Percentiles rank a stretch among this genome's conserved stretches.
These are phyloP conservation scores for Phenganax marumi DNA, from an alignment of 92 coral and sea anemone species.

Conservation along the genomic window DNA sequence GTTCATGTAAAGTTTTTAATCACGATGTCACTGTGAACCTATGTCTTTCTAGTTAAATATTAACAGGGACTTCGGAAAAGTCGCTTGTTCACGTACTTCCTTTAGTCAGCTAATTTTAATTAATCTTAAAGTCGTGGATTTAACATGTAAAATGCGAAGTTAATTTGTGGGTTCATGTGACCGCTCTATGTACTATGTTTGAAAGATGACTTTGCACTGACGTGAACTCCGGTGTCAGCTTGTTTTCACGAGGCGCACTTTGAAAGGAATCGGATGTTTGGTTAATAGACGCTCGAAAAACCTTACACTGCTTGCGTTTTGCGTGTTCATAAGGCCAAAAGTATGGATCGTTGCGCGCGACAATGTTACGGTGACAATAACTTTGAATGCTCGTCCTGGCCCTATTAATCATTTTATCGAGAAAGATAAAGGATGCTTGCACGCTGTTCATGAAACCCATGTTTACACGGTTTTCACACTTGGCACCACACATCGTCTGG, in stretches of 20 bases:
- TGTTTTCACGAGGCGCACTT: conserved; percentile 26
- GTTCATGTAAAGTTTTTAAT: neutral
- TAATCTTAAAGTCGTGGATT: too few species aligned
- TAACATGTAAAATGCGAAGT: too few species aligned
- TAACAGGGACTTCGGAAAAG: too few species aligned
- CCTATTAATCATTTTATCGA: conserved; percentile 6
- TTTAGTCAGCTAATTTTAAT: too few species aligned
- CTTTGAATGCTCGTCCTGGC: neutral
- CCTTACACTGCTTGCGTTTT: conserved; percentile 4
- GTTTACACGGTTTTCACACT: conserved; percentile 31
- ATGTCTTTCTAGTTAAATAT: too few species aligned
- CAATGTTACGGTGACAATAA: neutral
- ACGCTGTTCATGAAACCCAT: conserved; percentile 14
- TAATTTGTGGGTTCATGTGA: neutral
- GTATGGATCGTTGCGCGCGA: neutral
- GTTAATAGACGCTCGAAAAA: neutral
- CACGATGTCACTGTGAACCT: too few species aligned
- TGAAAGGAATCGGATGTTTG: conserved; percentile 30
- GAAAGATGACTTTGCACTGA: too few species aligned
- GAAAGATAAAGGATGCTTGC: neutral
- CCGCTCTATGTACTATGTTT: too few species aligned
- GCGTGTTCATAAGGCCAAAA: neutral
- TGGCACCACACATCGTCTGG: conserved; percentile 46
- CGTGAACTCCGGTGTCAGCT: conserved; percentile 1
- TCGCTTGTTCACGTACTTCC: too few species aligned